phyloP scores from a whole-genome alignment of 1,140 invertebrate species.

The Pararge aegeria region DNA sequence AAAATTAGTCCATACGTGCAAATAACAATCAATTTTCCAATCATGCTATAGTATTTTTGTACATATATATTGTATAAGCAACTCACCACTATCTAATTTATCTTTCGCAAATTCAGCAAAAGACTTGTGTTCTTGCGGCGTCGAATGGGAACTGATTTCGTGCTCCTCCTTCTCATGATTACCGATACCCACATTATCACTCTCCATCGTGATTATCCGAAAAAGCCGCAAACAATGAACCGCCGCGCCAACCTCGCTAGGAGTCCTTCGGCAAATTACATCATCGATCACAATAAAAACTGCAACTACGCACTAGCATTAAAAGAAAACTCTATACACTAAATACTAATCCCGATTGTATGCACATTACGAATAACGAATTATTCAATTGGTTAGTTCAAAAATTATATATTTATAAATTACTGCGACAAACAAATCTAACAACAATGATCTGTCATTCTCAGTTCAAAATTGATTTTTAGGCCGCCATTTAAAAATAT shows the following conservation, averaged over 20 bases:
- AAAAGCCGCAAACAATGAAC: slow-evolving; percentile 36
- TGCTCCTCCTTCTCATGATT: slow-evolving; percentile 66
- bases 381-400: slow-evolving; percentile 2
- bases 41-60: not conserved
- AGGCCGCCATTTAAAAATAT: slow-evolving; percentile 53
- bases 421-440: slow-evolving; percentile 25
- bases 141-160: slow-evolving; percentile 66
- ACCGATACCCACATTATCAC: slow-evolving; percentile 48
- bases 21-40: not conserved
- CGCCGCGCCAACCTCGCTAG: slow-evolving; percentile 18
- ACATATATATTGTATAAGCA: slow-evolving; percentile 1
- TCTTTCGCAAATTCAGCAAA: slow-evolving; percentile 75
- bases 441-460: slow-evolving; percentile 51
- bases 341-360: slow-evolving; percentile 6
- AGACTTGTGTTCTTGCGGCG: slow-evolving; percentile 69
- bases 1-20: not conserved
- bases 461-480: slow-evolving; percentile 72
- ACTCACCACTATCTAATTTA: slow-evolving; percentile 71
- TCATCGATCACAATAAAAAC: slow-evolving; percentile 66
- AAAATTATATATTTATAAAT: slow-evolving; percentile 8
- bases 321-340: slow-evolving; percentile 1
- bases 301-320: slow-evolving; percentile 23
- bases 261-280: slow-evolving; percentile 67
- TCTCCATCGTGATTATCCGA: slow-evolving; percentile 51
- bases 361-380: not conserved